Evolutionary conservation across 2,888 invertebrate genomes (phyloP).

Genomic region (Rotaria socialis): DNA sequence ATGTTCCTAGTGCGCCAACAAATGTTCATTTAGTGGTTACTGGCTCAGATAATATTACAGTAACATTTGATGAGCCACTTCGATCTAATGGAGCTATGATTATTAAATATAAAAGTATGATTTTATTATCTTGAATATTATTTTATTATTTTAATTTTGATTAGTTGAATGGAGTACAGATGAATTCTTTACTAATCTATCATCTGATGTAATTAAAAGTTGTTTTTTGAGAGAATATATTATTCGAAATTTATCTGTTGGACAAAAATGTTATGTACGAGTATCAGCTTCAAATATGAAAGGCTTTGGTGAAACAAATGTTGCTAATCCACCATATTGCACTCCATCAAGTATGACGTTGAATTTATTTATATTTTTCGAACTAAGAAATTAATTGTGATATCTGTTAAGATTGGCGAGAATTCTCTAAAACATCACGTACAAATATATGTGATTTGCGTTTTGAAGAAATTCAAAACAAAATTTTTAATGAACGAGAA

Average conservation of each 20-base stretch:
- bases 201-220: slow-evolving; percentile 63
- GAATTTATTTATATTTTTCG: not conserved
- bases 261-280: slow-evolving; percentile 80
- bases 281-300: slow-evolving; percentile 79
- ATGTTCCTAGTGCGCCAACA: slow-evolving; percentile 71
- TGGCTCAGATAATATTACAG: slow-evolving; percentile 68
- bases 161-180: slow-evolving; percentile 87
- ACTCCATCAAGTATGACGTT: slow-evolving; percentile 78
- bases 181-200: slow-evolving; percentile 70
- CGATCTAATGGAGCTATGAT: slow-evolving; percentile 72
- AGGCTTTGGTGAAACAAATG: slow-evolving; percentile 70
- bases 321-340: slow-evolving; percentile 76
- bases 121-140: not conserved
- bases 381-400: not conserved
- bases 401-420: slow-evolving; percentile 38
- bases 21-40: slow-evolving; percentile 71
- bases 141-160: slow-evolving; percentile 51
- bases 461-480: slow-evolving; percentile 24
- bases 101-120: slow-evolving; percentile 81
- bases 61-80: slow-evolving; percentile 70
- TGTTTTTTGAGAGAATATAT: slow-evolving; percentile 66
- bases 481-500: not conserved
- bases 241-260: slow-evolving; percentile 73
- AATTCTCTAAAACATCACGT: slow-evolving; percentile 16
- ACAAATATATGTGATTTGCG: not conserved